Base-by-base conservation (phyloP, 2,888 invertebrate species). In the Xestia c-nigrum region DNA sequence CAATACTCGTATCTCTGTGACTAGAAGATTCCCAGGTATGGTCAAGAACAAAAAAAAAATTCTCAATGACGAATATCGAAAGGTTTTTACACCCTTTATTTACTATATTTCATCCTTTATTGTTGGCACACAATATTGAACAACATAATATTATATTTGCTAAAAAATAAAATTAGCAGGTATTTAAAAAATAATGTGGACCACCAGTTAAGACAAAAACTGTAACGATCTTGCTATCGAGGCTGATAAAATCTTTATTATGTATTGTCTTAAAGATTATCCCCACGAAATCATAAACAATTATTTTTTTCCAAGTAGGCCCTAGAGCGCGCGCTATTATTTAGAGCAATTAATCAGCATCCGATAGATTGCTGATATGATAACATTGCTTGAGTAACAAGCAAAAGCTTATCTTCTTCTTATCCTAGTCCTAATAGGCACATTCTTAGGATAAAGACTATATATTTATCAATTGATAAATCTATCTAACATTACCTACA, bases 331-430 rank as follows among this genome's bases (percentile, higher is more conserved):
- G 61, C 5, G 43, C 74, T 72, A 72, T 84, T 67, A 84, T 73
- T 84, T 70, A 74, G 38, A 74, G 71, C 71, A 12, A 84, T 79
- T 71, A 61, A 82, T 82, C 85, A 84, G 55, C 6, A 43, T 16
- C 24, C 31, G 52, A 69, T 57, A 84, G 80, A 84, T 84, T 52
- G 24, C 38, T 10, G 72, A 84, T 84, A 69, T 43, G 55, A 70
- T 72, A 57, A 40, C 63, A 70, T 65, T 78, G 73, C 52, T 24
- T 38, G 47, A 46, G 46, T 55, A 67, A 72, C 59, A 61, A 63
- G 31, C 52, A 55, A 70, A 50, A 67, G 14, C 10, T 80, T 24
- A 69, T 77, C 55, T 69, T 55, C 67, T 64, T 52, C 57, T 57
- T 73, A 83, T 82, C 63, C 3, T 43, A 61, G 31, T 38, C 16